Conservation (phyloP, 64 coral and sea anemone genomes). For the Trachythela sp. region DNA sequence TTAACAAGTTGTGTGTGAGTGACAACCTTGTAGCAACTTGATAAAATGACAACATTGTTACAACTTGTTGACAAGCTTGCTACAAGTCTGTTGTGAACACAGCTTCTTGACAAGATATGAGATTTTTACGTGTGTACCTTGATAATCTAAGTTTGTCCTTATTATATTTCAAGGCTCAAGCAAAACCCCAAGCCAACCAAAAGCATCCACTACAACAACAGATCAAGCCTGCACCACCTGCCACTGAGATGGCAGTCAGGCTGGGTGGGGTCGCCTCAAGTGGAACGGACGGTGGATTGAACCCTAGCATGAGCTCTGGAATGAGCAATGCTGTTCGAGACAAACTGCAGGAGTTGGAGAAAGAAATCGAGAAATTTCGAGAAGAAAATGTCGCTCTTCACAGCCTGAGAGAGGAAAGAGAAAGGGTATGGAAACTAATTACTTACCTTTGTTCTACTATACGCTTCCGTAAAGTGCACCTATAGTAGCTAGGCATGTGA, state of each 20-base stretch:
- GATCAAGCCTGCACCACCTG: background rate
- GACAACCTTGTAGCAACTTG: too few species aligned
- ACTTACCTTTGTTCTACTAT: too few species aligned
- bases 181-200: background rate
- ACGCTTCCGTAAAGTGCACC: too few species aligned
- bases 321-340: conserved; percentile 73
- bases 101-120: too few species aligned
- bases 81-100: too few species aligned
- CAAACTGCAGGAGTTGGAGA: conserved; percentile 86
- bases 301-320: background rate
- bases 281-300: background rate
- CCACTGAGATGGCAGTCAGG: background rate
- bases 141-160: too few species aligned
- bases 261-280: background rate
- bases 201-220: background rate
- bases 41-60: too few species aligned
- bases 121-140: background rate
- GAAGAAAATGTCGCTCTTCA: conserved; percentile 70
- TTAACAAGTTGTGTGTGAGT: too few species aligned
- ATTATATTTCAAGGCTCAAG: too few species aligned
- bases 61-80: too few species aligned
- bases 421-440: conserved; percentile 51
- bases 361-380: conserved; percentile 90
- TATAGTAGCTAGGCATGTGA: too few species aligned
- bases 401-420: conserved; percentile 63